phyloP scores from a whole-genome alignment of 1,140 invertebrate genomes.

The Ctenoplectra terminalis region DNA sequence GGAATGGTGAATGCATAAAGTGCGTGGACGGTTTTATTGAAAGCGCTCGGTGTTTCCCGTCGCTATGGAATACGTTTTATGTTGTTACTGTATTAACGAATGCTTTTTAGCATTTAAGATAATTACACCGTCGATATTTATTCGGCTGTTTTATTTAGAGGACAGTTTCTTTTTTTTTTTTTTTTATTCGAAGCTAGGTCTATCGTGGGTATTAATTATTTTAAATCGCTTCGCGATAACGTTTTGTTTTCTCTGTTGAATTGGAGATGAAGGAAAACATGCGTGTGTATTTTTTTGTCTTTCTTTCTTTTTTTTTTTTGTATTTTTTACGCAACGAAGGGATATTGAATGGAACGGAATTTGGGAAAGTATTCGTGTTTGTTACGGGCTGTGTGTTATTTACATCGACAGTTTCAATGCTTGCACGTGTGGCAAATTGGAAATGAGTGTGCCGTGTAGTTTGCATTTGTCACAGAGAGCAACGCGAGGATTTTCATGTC shows the following conservation, averaged over 20 bases:
- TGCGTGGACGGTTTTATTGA: neutral
- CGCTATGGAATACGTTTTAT: neutral
- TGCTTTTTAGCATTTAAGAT: neutral
- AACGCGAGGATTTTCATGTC: constrained; percentile 9
- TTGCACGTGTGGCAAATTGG: constrained; percentile 14
- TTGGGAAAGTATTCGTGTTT: neutral
- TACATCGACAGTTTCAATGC: neutral
- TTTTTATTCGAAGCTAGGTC: neutral
- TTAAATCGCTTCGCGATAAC: neutral
- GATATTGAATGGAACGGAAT: neutral
- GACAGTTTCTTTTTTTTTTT: too few relatives aligned
- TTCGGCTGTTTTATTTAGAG: neutral
- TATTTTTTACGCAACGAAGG: neutral
- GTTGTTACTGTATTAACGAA: neutral
- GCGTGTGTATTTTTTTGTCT: too few relatives aligned
- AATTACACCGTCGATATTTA: neutral
- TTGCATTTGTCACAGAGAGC: neutral
- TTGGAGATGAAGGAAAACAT: neutral
- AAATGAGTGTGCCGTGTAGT: constrained; percentile 19
- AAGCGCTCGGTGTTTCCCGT: neutral
- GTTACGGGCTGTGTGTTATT: neutral
- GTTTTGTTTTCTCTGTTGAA: neutral
- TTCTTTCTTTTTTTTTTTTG: too few relatives aligned
- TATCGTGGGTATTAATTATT: neutral
- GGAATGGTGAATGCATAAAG: neutral